Base-by-base conservation (phyloP, 2,888 invertebrate species). In the Coecobrya sp. region DNA sequence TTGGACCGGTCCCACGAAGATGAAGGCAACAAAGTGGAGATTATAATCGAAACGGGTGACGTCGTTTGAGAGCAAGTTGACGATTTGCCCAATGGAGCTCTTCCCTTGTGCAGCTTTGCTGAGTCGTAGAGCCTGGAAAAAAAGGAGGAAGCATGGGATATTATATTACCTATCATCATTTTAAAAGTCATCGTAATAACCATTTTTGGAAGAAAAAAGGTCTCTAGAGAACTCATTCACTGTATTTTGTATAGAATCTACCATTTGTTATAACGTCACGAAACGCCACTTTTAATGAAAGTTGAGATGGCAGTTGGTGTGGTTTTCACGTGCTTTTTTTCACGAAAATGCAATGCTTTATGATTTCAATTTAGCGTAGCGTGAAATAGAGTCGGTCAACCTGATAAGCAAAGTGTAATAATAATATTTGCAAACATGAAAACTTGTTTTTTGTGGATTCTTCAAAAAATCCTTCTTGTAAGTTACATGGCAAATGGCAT, bases 91-190 rank as follows among this genome's bases (percentile, higher is more conserved):
- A 19, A 92, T 65, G 19, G 89, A 90, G 1, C 87, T 88, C 89
- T 92, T 42, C 16, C 79, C 90, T 62, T 93, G 92, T 16, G 92
- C 84, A 13, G 90, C 87, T 86, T 92, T 93, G 87, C 93, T 93
- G 2, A 93, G 93, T 30, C 90, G 81, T 1, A 93, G 92, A 19
- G 93, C 86, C 93, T 93, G 55, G 55, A 36, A 36, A 85, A 27
- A 27, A 16, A 79, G 13, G 13, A 45, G 3, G 45, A 11, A 45
- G 19, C 16, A 68, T 25, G n/a, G n/a, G n/a, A n/a, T n/a, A n/a
- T n/a, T n/a, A n/a, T n/a, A n/a, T n/a, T n/a, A n/a, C n/a, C n/a
- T n/a, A n/a, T n/a, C 52, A 52, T 10, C 11, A 52, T 16, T 52
- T 7, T 52, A 52, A 36, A 4, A 36, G 36, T 7, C 7, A 36